phyloP scores from a whole-genome alignment of 2,113 vertebrate genomes.

The Onychorhynchus coronatus region DNA sequence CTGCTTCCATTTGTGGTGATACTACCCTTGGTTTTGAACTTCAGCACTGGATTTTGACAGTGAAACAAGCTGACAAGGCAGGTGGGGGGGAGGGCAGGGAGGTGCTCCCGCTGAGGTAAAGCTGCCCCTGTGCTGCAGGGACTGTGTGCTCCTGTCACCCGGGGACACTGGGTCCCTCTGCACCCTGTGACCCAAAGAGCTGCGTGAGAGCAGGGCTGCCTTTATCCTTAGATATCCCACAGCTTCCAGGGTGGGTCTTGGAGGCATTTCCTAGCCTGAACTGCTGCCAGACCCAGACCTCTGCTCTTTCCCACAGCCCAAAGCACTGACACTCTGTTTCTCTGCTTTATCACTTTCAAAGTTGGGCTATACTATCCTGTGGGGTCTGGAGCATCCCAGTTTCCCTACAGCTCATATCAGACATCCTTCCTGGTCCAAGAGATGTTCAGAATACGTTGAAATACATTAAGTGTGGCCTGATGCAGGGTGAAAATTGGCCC shows the following conservation, averaged over 20 bases:
- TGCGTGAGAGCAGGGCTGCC: background rate
- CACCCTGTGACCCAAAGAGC: background rate
- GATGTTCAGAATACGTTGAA: background rate
- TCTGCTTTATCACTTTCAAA: background rate
- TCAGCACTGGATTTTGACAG: background rate
- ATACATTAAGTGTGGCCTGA: background rate
- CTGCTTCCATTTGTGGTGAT: background rate
- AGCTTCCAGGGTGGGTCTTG: background rate
- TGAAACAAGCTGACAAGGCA: background rate
- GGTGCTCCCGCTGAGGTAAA: background rate
- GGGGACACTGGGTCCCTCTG: rapidly evolving
- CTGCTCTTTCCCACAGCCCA: background rate
- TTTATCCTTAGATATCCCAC: background rate
- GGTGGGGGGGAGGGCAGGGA: background rate
- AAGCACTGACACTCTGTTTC: background rate
- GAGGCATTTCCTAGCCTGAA: background rate
- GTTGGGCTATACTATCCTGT: too few relatives aligned
- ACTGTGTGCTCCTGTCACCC: background rate
- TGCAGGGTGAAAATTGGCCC: background rate
- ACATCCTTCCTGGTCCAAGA: background rate
- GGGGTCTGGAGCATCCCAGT: background rate
- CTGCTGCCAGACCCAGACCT: background rate
- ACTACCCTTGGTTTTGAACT: background rate
- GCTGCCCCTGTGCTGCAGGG: background rate
- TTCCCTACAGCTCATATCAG: background rate